These are phyloP conservation scores for Oncorhynchus kisutch DNA, from an alignment of 2,113 vertebrate species.

Conservation along the genomic window DNA sequence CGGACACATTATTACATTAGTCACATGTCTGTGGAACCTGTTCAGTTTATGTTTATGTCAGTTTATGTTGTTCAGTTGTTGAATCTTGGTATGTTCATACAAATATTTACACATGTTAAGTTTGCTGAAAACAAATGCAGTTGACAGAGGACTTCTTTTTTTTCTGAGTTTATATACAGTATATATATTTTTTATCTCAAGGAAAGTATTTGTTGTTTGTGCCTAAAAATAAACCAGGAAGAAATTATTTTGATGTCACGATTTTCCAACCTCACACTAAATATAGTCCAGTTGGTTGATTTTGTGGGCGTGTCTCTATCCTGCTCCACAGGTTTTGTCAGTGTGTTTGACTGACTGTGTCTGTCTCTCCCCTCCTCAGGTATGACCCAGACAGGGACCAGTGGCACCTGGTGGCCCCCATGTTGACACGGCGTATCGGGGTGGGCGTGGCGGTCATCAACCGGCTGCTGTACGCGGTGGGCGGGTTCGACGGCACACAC, in stretches of 20 bases:
- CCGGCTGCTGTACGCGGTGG: conserved; percentile 87
- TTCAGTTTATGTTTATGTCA: too few relatives aligned
- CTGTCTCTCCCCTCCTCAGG: conserved; percentile 57
- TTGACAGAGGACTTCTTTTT: too few relatives aligned
- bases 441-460: conserved; percentile 90
- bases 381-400: conserved; percentile 88
- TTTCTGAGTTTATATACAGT: too few relatives aligned
- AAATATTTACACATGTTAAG: too few relatives aligned
- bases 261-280: not conserved
- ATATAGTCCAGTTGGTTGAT: not conserved
- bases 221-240: not conserved
- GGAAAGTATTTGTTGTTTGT: not conserved
- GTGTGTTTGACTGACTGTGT: not conserved
- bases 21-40: too few relatives aligned
- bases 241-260: not conserved
- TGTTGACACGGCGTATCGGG: conserved; percentile 86
- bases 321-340: not conserved
- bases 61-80: too few relatives aligned
- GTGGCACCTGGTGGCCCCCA: conserved; percentile 85
- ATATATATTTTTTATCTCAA: not conserved
- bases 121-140: too few relatives aligned
- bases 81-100: too few relatives aligned
- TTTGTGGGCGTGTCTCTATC: not conserved
- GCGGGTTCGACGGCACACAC: conserved; percentile 86
- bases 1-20: too few relatives aligned